Conservation (phyloP, 1,140 invertebrate species). For the Hydropsyche tenuis region DNA sequence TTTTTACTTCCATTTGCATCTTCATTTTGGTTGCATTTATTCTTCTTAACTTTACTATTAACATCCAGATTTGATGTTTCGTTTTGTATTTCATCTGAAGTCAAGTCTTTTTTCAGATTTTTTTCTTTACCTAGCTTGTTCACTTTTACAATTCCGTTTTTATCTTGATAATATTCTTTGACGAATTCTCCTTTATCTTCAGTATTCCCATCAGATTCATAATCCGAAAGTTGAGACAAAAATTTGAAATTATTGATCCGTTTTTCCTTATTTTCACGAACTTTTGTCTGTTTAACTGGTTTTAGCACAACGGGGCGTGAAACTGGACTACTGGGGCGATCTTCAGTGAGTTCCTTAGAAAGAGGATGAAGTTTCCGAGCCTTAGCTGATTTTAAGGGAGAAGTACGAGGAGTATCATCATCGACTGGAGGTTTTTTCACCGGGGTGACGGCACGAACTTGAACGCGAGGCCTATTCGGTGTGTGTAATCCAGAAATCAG, state of each 20-base stretch:
- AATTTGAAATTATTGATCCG: conserved; percentile 47
- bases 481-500: conserved; percentile 47
- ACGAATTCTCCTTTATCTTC: conserved; percentile 31
- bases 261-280: conserved; percentile 38
- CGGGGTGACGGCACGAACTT: conserved; percentile 37
- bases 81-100: neutral
- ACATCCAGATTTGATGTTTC: conserved; percentile 24
- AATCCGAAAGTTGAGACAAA: conserved; percentile 42
- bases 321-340: neutral
- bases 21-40: neutral
- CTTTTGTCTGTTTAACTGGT: neutral
- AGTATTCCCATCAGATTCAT: conserved; percentile 35
- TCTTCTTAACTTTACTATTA: conserved; percentile 10
- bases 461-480: conserved; percentile 40
- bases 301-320: conserved; percentile 1
- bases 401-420: conserved; percentile 35
- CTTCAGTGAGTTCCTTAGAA: neutral
- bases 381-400: neutral
- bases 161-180: conserved; percentile 43
- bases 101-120: neutral
- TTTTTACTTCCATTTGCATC: conserved; percentile 19
- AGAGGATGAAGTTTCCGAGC: neutral
- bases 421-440: conserved; percentile 38
- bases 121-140: conserved; percentile 8
- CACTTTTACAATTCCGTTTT: conserved; percentile 30